Evolutionary conservation across 1,140 invertebrate genomes (phyloP).

Genomic region (Octopus sinensis): DNA sequence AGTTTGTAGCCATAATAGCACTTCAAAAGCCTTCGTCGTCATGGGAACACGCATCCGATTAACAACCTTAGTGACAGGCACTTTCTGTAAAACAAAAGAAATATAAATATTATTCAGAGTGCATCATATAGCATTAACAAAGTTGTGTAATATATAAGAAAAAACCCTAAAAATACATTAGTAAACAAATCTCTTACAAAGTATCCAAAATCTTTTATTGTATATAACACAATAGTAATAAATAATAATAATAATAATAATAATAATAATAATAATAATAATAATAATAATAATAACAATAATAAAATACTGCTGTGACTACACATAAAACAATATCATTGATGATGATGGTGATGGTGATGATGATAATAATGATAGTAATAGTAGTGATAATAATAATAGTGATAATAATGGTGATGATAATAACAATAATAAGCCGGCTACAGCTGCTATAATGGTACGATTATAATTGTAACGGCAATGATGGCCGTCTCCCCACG

Average conservation of each 20-base stretch:
- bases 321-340: no score
- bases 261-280: no score
- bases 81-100: neutral
- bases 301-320: no score
- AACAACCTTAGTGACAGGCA: neutral
- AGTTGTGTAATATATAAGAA: neutral
- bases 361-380: no score
- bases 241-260: neutral
- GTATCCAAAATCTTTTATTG: neutral
- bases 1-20: neutral
- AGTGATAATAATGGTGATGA: no score
- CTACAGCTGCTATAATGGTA: no score
- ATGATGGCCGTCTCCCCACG: no score
- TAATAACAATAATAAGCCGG: no score
- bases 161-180: neutral
- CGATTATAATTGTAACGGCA: no score
- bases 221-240: neutral
- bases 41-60: neutral
- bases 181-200: neutral
- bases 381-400: no score
- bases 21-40: conserved; percentile 3
- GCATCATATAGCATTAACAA: neutral
- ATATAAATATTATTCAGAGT: neutral
- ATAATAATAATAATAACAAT: no score
- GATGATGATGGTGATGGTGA: no score